These are phyloP conservation scores for Phenganax stokvisi DNA, from an alignment of 92 coral and sea anemone genomes.

Conservation along the genomic window DNA sequence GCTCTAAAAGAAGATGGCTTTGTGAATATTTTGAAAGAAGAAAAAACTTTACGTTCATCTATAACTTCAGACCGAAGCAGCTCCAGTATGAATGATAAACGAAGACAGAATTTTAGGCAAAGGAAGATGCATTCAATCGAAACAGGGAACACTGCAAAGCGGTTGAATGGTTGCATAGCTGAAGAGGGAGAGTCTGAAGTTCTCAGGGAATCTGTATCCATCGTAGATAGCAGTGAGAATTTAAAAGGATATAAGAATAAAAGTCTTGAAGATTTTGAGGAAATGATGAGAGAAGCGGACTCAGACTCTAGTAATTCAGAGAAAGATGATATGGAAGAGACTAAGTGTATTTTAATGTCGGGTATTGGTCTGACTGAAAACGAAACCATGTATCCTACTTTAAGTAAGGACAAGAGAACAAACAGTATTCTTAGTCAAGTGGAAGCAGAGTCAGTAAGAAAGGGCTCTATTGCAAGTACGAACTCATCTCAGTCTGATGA, in stretches of 20 bases:
- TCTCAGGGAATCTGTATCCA: not conserved
- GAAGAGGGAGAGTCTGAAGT: not conserved
- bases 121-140: not conserved
- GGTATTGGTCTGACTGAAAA: conserved; percentile 15
- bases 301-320: conserved; percentile 1
- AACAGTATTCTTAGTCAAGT: not conserved
- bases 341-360: not conserved
- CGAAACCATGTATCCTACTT: conserved; percentile 22
- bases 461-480: conserved; percentile 25
- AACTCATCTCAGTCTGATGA: conserved; percentile 32
- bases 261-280: conserved; percentile 16
- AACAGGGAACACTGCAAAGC: not conserved
- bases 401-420: conserved; percentile 17
- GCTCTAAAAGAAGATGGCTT: conserved; percentile 28
- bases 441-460: not conserved
- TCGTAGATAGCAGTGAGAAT: not conserved
- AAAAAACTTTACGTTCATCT: conserved; percentile 35
- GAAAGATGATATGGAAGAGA: not conserved
- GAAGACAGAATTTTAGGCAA: not conserved
- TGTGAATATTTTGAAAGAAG: conserved; percentile 32
- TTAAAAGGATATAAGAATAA: not conserved
- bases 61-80: not conserved
- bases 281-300: not conserved
- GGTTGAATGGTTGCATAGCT: conserved; percentile 21
- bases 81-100: not conserved